phyloP scores from a whole-genome alignment of 2,888 invertebrate species.

The Thalpophila matura region DNA sequence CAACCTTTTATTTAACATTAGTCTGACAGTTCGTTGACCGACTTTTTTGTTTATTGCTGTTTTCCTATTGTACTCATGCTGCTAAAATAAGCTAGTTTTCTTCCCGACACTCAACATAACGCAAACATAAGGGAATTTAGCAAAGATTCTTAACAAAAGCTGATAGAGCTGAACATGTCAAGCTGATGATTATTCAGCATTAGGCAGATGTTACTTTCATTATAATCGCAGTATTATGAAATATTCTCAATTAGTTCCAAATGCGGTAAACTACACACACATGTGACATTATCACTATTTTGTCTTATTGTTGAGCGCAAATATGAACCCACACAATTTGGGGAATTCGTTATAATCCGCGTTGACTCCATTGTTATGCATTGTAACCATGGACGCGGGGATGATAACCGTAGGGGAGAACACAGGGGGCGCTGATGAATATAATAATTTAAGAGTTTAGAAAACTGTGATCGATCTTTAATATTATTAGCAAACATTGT shows the following conservation, averaged over 20 bases:
- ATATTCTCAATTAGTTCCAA: conserved; percentile 90
- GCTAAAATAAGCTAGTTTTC: conserved; percentile 41
- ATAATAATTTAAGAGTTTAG: conserved; percentile 77
- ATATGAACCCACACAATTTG: conserved; percentile 90
- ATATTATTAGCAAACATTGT: conserved; percentile 69
- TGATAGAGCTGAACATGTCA: conserved; percentile 30
- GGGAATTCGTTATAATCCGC: conserved; percentile 90
- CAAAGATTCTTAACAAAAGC: conserved; percentile 26
- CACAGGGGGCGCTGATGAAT: conserved; percentile 71
- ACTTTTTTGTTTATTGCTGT: conserved; percentile 48
- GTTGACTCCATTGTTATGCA: conserved; percentile 84
- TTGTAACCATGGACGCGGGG: conserved; percentile 76
- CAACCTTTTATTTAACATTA: conserved; percentile 56
- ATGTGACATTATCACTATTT: conserved; percentile 89
- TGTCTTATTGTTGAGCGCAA: conserved; percentile 87
- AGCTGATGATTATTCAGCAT: conserved; percentile 60
- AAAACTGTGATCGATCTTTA: conserved; percentile 74
- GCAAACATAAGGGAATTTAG: conserved; percentile 17
- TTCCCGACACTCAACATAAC: conserved; percentile 19
- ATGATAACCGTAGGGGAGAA: conserved; percentile 76
- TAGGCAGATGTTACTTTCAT: conserved; percentile 86
- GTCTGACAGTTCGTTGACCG: conserved; percentile 56
- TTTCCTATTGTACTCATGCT: conserved; percentile 45
- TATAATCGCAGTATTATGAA: conserved; percentile 84
- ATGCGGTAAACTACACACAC: conserved; percentile 87